Base-by-base conservation (phyloP, 2,888 invertebrate genomes). In the Melinaea menophilus region DNA sequence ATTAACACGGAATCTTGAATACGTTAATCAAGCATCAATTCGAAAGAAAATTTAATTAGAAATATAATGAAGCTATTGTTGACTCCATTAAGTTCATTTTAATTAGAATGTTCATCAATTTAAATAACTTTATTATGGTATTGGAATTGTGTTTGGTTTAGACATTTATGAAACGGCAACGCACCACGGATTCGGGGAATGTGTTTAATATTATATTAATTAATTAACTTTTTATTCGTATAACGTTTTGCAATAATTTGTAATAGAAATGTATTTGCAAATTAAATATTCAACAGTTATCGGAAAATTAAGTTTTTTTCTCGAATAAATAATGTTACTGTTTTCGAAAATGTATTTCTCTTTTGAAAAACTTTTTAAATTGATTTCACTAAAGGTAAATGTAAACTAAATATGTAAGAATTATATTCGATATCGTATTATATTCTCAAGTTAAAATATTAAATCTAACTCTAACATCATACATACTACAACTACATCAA, bases 81-180 rank as follows among this genome's bases (percentile, higher is more conserved):
- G 51, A 51, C 51, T 51, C 51, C 51, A 31, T 51, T 51, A 51
- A 51, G 51, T 31, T 51, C 51, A 22, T 51, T 51, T 51, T 51
- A 51, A 51, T 51, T 51, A 51, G 31, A 51, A 51, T 51, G 51
- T 51, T 51, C 51, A 51, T 51, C 51, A 51, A 51, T 51, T 51
- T 51, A 31, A 51, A 51, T 51, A 51, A 51, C 51, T 51, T 51
- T 51, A 51, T 31, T 51, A 11, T 31, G 3, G 22, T 31, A 51
- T 51, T 31, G 22, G 9, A 51, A 51, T 31, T 51, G 46, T 46
- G 31, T 51, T 51, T 51, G 31, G 51, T 51, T 51, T 51, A 51
- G 51, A 51, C 22, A 51, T 31, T 51, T 51, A 22, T 51, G 31
- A 31, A 31, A 51, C 2, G 31, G 9, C 9, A 41, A 41, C 11